These are phyloP conservation scores for Anguilla japonica DNA, from an alignment of 2,113 vertebrate species.

Conservation along the genomic window DNA sequence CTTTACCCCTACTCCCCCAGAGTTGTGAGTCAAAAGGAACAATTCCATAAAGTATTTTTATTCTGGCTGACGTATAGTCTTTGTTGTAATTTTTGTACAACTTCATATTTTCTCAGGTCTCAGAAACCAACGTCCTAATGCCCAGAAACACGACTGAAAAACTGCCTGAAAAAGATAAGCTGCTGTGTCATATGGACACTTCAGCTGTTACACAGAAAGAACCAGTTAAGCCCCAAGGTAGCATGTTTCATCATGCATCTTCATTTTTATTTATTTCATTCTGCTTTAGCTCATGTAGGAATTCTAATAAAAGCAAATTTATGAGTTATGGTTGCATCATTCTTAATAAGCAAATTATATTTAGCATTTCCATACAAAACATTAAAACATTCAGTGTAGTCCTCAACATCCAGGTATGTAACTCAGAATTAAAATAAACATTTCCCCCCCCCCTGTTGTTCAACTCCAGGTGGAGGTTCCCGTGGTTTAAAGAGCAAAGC, in stretches of 20 bases:
- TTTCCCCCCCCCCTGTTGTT: not conserved
- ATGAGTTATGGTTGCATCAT: not conserved
- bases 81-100: constrained; percentile 31
- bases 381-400: not conserved
- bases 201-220: constrained; percentile 75
- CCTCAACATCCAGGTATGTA: not conserved
- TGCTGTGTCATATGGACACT: constrained; percentile 73
- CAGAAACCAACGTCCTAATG: constrained; percentile 86
- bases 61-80: not conserved
- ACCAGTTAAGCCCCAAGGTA: constrained; percentile 85
- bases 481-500: constrained; percentile 76
- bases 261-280: not conserved
- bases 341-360: not conserved
- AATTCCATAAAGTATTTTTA: not conserved
- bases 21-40: not conserved
- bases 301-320: not conserved
- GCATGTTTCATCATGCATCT: not conserved
- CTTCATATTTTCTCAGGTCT: constrained; percentile 77
- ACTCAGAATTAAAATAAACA: not conserved
- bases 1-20: too few species aligned
- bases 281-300: too few species aligned
- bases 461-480: constrained; percentile 77
- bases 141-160: constrained; percentile 78
- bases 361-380: not conserved
- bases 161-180: constrained; percentile 82